These are phyloP conservation scores for Horisme vitalbata DNA, from an alignment of 2,888 invertebrate genomes.

Conservation along the genomic window DNA sequence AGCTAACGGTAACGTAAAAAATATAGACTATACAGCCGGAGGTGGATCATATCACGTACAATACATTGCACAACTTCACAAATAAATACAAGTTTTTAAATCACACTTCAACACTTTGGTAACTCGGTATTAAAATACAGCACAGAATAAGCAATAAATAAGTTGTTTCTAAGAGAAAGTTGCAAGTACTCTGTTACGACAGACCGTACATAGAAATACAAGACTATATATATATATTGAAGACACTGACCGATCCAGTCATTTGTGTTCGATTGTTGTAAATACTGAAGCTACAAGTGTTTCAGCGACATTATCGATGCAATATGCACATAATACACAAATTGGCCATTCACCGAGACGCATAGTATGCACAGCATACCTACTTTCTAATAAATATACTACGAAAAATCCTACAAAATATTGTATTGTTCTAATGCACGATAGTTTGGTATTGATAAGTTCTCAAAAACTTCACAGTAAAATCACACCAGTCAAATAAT, in stretches of 20 bases:
- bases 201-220: conserved; percentile 9
- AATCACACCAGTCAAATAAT: conserved; percentile 61
- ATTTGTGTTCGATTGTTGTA: conserved; percentile 42
- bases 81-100: conserved; percentile 27
- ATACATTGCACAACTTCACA: conserved; percentile 34
- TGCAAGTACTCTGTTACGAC: conserved; percentile 14
- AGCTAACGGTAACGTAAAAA: too few relatives aligned
- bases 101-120: conserved; percentile 67
- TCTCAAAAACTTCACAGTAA: conserved; percentile 46
- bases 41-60: too few relatives aligned
- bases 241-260: conserved; percentile 28
- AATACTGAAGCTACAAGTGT: conserved; percentile 47
- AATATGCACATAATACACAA: conserved; percentile 26
- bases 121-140: conserved; percentile 67
- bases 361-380: conserved; percentile 57
- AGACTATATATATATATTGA: conserved; percentile 29
- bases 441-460: conserved; percentile 35
- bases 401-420: conserved; percentile 34
- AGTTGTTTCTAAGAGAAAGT: conserved; percentile 41
- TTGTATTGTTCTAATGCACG: conserved; percentile 35
- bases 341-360: conserved; percentile 39
- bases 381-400: conserved; percentile 33
- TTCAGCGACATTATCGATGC: conserved; percentile 28
- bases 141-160: conserved; percentile 53
- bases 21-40: too few relatives aligned